Evolutionary conservation across 2,797 vertebrate species (phyloP), one percentile per base, ranked within the genome.

Genomic region (Hippocampus kuda): DNA sequence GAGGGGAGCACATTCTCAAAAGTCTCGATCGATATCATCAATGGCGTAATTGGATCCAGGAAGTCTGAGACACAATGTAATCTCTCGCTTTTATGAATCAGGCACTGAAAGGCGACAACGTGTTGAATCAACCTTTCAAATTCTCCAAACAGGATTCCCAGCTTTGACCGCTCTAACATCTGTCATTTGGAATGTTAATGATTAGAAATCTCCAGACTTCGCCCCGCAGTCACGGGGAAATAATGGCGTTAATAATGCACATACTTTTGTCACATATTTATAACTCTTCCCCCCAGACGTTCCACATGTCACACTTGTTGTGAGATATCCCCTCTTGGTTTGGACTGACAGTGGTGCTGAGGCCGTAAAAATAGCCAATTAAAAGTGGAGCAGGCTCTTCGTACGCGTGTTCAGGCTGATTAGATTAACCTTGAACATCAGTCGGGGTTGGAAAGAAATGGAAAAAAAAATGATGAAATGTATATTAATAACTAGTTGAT

Each of bases 291-390:
- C 89, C 90, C 91, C 79, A 88, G 91, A 92, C 88, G 87, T 34
- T 91, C 88, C 88, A 84, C 88, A 89, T 91, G 91, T 91, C 90
- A 91, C 89, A 89, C 89, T 92, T 93, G 91, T 93, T 93, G 90
- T 92, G 91, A 88, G 89, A 89, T 91, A 88, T 88, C 90, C 88
- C 44, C 63, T 20, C 89, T 90, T 91, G 91, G 90, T 91, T 91
- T 92, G 90, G 92, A 92, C 92, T 92, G 92, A 92, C 41, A 91
- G 91, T 87, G 88, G 91, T 83, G 80, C 86, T 78, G 87, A 90
- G 90, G 91, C 91, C 92, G 91, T 93, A 91, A 91, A 93, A 92
- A 92, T 92, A 92, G 91, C 87, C 92, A 92, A 92, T 92, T 92
- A 91, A 93, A 65, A 93, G 80, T 92, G 89, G 91, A 91, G 88